phyloP scores from a whole-genome alignment of 2,888 invertebrate species.

The Stenichneumon culpator region DNA sequence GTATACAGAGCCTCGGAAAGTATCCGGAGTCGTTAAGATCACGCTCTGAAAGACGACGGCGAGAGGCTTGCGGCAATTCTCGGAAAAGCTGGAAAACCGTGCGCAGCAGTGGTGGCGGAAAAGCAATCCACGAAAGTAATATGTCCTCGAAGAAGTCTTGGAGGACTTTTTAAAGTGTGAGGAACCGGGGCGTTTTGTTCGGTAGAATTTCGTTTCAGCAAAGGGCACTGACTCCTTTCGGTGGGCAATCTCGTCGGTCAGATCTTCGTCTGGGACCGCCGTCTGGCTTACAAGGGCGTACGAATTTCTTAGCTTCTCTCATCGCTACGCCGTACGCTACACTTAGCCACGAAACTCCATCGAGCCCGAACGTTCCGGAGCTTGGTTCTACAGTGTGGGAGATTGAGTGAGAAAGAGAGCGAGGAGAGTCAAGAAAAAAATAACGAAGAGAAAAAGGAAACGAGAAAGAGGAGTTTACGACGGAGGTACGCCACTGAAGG shows the following conservation, averaged over 20 bases:
- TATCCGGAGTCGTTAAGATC: slow-evolving; percentile 55
- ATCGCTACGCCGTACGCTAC: background rate
- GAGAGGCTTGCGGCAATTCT: slow-evolving; percentile 4
- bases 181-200: slow-evolving; percentile 26
- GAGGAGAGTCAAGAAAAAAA: background rate
- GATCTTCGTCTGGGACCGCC: slow-evolving; percentile 77
- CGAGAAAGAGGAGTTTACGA: slow-evolving; percentile 39
- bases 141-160: background rate
- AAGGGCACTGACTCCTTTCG: slow-evolving; percentile 79
- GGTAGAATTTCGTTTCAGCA: slow-evolving; percentile 65
- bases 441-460: slow-evolving; percentile 7
- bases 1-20: slow-evolving; percentile 50
- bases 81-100: slow-evolving; percentile 18
- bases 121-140: background rate
- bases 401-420: slow-evolving; percentile 8
- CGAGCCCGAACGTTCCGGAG: slow-evolving; percentile 6
- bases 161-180: background rate
- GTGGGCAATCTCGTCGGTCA: slow-evolving; percentile 76
- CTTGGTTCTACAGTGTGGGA: background rate
- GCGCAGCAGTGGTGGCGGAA: slow-evolving; percentile 6
- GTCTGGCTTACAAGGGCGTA: slow-evolving; percentile 69
- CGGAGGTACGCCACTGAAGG: slow-evolving; percentile 73
- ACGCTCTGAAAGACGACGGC: slow-evolving; percentile 22
- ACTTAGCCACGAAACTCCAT: slow-evolving; percentile 1
- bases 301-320: slow-evolving; percentile 43